Percentiles rank a stretch among this genome's conserved stretches.
Conservation (phyloP, 2,113 vertebrate genomes). For the Theristicus caerulescens region DNA sequence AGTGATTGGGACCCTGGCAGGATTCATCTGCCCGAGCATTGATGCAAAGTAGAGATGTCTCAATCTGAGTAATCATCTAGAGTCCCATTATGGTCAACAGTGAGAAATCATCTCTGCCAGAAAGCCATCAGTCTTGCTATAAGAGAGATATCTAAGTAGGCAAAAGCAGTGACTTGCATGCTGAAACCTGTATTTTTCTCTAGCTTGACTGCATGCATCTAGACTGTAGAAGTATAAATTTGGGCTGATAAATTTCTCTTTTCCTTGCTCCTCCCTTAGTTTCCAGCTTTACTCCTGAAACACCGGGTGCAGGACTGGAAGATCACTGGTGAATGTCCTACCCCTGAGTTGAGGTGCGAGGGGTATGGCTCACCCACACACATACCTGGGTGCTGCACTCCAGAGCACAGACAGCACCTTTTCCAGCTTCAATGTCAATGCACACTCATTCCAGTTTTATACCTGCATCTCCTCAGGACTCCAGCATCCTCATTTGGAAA, state of each 20-base stretch:
- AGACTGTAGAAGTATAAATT: background rate
- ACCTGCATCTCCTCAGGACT: background rate
- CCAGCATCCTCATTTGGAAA: background rate
- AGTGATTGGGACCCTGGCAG: background rate
- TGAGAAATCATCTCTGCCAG: background rate
- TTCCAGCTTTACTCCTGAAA: background rate
- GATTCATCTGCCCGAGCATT: background rate
- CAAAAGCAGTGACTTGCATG: background rate
- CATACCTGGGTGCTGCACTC: background rate
- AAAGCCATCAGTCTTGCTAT: background rate
- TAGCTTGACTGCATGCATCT: background rate
- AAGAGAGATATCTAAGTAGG: background rate
- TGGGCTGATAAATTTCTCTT: background rate
- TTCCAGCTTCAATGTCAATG: background rate
- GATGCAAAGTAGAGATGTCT: background rate
- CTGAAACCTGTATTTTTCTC: background rate
- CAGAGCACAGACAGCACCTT: background rate
- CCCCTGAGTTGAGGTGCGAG: too few species aligned
- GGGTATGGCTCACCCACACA: fast-evolving
- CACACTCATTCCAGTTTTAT: background rate
- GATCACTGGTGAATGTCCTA: background rate
- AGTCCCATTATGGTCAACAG: background rate
- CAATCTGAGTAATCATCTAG: background rate
- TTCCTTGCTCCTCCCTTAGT: background rate
- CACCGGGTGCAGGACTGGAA: fast-evolving